A percentile compares a stretch with the other conserved stretches of the same genome.
phyloP scores from a whole-genome alignment of 2,113 vertebrate genomes.

The Leptodactylus fuscus region DNA sequence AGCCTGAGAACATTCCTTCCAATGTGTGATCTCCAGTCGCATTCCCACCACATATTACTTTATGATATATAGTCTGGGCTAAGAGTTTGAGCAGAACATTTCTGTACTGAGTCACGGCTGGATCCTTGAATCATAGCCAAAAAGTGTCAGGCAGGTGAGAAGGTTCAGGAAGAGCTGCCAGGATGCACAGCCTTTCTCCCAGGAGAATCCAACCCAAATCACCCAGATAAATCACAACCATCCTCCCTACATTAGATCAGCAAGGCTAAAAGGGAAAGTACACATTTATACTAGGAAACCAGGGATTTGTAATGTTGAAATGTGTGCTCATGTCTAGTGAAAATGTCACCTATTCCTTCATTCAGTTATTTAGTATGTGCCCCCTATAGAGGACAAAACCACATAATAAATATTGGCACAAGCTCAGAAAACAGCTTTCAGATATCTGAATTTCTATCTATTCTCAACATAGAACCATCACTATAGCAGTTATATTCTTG shows the following conservation, averaged over 20 bases:
- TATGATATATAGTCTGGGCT: background rate
- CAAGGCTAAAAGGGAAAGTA: background rate
- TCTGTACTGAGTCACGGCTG: slow-evolving; percentile 4
- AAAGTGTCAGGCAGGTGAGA: slow-evolving; percentile 28
- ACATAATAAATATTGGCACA: too few relatives aligned
- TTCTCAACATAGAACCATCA: too few relatives aligned
- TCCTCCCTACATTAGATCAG: background rate
- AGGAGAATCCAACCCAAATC: background rate
- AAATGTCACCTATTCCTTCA: background rate
- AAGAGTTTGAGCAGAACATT: slow-evolving; percentile 9
- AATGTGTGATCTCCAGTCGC: background rate
- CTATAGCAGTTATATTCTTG: too few relatives aligned
- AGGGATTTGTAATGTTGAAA: background rate
- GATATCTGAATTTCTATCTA: too few relatives aligned
- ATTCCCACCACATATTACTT: background rate
- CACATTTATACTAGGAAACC: background rate
- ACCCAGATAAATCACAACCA: background rate
- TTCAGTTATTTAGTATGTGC: background rate
- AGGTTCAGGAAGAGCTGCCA: slow-evolving; percentile 28
- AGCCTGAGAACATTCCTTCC: slow-evolving; percentile 13
- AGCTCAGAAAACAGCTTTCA: too few relatives aligned
- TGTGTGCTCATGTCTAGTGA: background rate
- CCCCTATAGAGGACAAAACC: too few relatives aligned
- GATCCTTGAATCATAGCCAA: slow-evolving; percentile 15
- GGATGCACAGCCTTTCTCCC: background rate